Evolutionary conservation across 2,888 invertebrate genomes (phyloP).

Genomic region (Amiota mariae): DNA sequence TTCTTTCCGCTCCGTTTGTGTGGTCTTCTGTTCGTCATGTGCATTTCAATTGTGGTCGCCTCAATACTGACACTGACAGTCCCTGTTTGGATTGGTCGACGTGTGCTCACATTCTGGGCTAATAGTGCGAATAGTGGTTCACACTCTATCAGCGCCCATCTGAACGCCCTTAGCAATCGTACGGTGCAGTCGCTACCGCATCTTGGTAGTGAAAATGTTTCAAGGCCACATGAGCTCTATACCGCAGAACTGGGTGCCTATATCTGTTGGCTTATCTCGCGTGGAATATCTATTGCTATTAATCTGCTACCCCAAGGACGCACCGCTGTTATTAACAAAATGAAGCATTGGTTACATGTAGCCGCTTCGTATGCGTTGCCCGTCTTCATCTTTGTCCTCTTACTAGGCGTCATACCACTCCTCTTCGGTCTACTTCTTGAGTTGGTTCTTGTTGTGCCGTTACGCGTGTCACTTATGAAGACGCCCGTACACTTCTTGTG

Average conservation of each 20-base stretch:
- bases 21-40: slow-evolving; percentile 84
- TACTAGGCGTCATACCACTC: slow-evolving; percentile 92
- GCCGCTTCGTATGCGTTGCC: slow-evolving; percentile 86
- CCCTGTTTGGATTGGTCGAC: slow-evolving; percentile 92
- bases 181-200: slow-evolving; percentile 17
- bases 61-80: slow-evolving; percentile 88
- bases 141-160: slow-evolving; percentile 52
- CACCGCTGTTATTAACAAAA: slow-evolving; percentile 81
- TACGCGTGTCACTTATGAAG: slow-evolving; percentile 92
- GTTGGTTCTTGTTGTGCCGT: slow-evolving; percentile 91
- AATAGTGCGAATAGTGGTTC: slow-evolving; percentile 40
- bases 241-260: slow-evolving; percentile 95
- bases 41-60: slow-evolving; percentile 87
- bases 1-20: slow-evolving; percentile 84
- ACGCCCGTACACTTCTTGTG: slow-evolving; percentile 91
- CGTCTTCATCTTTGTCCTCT: slow-evolving; percentile 78
- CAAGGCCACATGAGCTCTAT: slow-evolving; percentile 94
- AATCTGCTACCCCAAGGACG: slow-evolving; percentile 94
- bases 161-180: background rate
- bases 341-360: slow-evolving; percentile 83
- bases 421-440: slow-evolving; percentile 94
- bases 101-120: slow-evolving; percentile 90
- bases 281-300: slow-evolving; percentile 85
- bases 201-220: slow-evolving; percentile 63
- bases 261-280: slow-evolving; percentile 93